Percentiles rank a stretch among this genome's conserved stretches.
Conservation (phyloP, 1,140 invertebrate genomes). For the Achatina immaculata region DNA sequence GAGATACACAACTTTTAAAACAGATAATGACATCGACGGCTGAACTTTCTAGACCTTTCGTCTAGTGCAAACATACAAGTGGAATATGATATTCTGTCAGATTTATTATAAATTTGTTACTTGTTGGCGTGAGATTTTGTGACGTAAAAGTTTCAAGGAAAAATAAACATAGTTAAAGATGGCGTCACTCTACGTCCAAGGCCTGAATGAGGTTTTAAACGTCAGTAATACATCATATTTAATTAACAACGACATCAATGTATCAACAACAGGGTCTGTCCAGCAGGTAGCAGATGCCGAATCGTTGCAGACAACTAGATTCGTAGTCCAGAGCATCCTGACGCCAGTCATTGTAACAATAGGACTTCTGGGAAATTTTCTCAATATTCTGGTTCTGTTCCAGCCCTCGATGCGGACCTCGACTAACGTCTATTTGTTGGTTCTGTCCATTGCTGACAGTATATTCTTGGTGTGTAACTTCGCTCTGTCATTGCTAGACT, state of each 20-base stretch:
- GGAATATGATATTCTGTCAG: too few relatives aligned
- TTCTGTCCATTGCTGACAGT: constrained; percentile 80
- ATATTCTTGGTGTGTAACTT: constrained; percentile 78
- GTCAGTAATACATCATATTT: background rate
- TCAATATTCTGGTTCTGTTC: constrained; percentile 73
- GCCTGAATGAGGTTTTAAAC: background rate
- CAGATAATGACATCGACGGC: too few relatives aligned
- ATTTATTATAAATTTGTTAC: too few relatives aligned
- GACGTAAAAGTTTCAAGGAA: too few relatives aligned
- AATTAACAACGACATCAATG: background rate
- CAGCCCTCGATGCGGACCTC: constrained; percentile 81
- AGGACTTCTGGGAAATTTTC: constrained; percentile 59
- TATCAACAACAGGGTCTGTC: background rate
- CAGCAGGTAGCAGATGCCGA: constrained; percentile 9
- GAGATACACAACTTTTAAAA: too few relatives aligned
- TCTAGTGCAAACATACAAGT: too few relatives aligned
- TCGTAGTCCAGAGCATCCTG: constrained; percentile 56
- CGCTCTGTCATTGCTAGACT: constrained; percentile 54
- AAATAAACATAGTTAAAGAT: too few relatives aligned
- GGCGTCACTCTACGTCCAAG: constrained; percentile 7
- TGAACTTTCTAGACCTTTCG: too few relatives aligned
- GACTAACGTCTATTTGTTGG: constrained; percentile 82
- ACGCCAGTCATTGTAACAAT: constrained; percentile 70
- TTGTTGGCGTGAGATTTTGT: too few relatives aligned
- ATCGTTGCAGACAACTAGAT: constrained; percentile 48